Base-by-base conservation (phyloP, 64 coral and sea anemone species). In the Orbicella faveolata region DNA sequence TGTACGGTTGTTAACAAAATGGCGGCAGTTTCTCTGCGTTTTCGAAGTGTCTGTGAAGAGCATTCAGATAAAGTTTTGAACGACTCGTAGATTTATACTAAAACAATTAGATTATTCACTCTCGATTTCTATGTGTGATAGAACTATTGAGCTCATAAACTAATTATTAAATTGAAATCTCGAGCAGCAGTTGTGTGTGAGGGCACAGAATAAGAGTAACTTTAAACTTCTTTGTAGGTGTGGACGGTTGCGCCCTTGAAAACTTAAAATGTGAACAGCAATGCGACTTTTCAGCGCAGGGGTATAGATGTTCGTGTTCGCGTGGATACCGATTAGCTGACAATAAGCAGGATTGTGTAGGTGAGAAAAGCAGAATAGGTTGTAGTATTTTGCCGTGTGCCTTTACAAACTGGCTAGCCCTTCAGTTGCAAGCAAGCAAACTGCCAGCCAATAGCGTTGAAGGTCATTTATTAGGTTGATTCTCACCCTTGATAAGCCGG, bases 331-430 rank as follows among this genome's bases (percentile, higher is more conserved):
- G 95, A 23, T 88, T 96, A 6, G 82, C 89, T 74, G 51, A 67
- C 5, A 91, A 96, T 61, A 90, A 88, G 65, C 88, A 96, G 19
- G 88, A 89, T n/a, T 96, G 95, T 88, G 77, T 96, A 4, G 95
- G 95, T 93, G 59, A 90, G 91, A 83, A 21, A 52, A 67, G 6
- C 63, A 74, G 33, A 26, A 26, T 16, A 23, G 35, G 0, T 2
- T 84, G 52, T 26, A 20, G 52, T 61, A 65, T 7, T 34, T 21
- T 33, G 15, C 55, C 55, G 34, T 61, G 18, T 83, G 11, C 20
- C 19, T 2, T 63, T 14, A 48, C 9, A 68, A 16, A 34, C 37
- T 8, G 34, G 11, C 34, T 77, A 20, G 76, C 18, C 9, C 36
- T 15, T 15, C 36, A 21, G 33, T 53, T 16, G 1, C 51, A 78